These are phyloP conservation scores for Kryphioiulus occultus DNA, from an alignment of 2,888 invertebrate genomes.

Conservation along the genomic window DNA sequence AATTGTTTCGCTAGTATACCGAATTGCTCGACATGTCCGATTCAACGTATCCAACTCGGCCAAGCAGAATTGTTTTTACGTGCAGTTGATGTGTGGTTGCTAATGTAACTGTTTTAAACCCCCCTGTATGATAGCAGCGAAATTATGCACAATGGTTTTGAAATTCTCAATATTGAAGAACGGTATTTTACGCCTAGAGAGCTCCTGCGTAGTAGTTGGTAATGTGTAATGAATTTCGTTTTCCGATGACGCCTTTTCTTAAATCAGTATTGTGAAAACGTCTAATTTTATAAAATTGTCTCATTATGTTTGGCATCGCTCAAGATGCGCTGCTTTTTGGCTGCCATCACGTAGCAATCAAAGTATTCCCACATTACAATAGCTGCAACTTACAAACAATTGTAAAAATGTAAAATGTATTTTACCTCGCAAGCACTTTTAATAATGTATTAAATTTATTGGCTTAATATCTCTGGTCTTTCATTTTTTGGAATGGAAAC, in stretches of 20 bases:
- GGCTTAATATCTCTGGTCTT: neutral
- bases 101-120: neutral
- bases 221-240: neutral
- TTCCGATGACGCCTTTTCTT: neutral
- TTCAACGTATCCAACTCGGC: too few relatives aligned
- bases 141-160: neutral
- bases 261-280: conserved; percentile 1
- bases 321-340: neutral
- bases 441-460: conserved; percentile 40
- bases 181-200: neutral
- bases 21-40: neutral
- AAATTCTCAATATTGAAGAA: neutral
- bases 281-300: neutral
- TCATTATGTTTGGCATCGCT: neutral
- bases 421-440: conserved; percentile 19
- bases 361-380: conserved; percentile 11
- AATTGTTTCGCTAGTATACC: neutral
- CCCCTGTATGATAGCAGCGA: neutral
- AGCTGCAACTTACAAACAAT: neutral
- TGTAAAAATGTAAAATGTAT: conserved; percentile 35
- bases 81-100: conserved; percentile 14
- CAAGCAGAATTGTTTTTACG: neutral
- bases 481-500: neutral
- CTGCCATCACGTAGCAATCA: neutral
- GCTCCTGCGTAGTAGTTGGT: neutral